Evolutionary conservation across 1,140 invertebrate species (phyloP), one percentile per base, ranked within the genome.

Genomic region (Aphis gossypii): DNA sequence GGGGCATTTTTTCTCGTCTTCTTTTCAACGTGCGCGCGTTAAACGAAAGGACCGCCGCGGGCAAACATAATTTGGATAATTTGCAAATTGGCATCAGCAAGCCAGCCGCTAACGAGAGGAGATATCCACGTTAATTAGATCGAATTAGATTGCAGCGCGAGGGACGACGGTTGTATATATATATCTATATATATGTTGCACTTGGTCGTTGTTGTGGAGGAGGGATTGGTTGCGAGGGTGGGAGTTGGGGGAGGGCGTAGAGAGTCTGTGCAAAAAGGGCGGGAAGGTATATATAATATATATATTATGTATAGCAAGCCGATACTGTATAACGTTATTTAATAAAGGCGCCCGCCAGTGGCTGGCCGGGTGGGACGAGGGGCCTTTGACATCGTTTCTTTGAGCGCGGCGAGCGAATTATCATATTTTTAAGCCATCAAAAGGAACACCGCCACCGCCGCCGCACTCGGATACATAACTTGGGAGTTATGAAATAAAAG

Each of bases 351-450:
- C 56, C 21, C 89, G 56, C 68, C 92, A 46, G 87, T 30, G 48
- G 90, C 48, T 41, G 56, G 38, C 38, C 48, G 91, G 82, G 68
- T 0, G 68, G 90, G n/a, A 35, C 30, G 92, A 41, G 91, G 82
- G 82, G n/a, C 92, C 92, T 93, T 93, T 93, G 92, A 93, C 92
- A 93, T 93, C 92, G 82, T 93, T 93, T 93, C 92, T 93, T 93
- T 93, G 92, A 93, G 82, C 92, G 92, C 92, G 92, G 92, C 92
- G 92, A 83, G 48, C 91, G 91, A 93, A 93, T 93, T 93, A 93
- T 93, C 92, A 93, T 93, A 93, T 93, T 93, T 93, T 93, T 93
- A 93, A 93, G 92, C 92, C 92, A 93, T 93, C 92, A 93, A 93
- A 93, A 93, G 92, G 92, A 93, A 93, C 91, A 44, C 68, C 48